These are phyloP conservation scores for Drosophila parvula DNA, from an alignment of 1,140 invertebrate species.

Conservation along the genomic window DNA sequence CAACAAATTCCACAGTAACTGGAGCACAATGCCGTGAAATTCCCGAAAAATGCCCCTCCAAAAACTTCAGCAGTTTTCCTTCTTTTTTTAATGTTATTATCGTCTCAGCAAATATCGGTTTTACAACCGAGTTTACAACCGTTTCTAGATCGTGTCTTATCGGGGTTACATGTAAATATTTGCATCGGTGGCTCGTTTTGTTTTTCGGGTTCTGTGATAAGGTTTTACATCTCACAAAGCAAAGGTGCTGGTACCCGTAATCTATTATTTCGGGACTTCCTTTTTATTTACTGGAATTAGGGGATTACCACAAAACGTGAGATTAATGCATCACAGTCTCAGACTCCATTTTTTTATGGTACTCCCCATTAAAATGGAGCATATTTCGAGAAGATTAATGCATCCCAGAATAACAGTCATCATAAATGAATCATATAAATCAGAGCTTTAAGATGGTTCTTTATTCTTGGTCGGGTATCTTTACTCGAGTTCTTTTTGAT, in stretches of 20 bases:
- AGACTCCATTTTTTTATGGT: neutral
- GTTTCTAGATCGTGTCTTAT: conserved; percentile 47
- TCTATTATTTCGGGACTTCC: neutral
- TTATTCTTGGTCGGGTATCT: neutral
- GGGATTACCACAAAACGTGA: neutral
- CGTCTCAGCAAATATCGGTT: conserved; percentile 35
- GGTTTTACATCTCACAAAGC: conserved; percentile 5
- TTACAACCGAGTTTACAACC: conserved; percentile 16
- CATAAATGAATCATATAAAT: conserved; percentile 11
- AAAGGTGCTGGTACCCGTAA: conserved; percentile 2
- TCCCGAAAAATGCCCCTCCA: conserved; percentile 3
- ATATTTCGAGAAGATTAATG: neutral
- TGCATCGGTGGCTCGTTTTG: conserved; percentile 44
- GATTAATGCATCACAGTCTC: conserved; percentile 7
- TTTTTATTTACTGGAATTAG: neutral
- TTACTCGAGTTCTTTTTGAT: neutral
- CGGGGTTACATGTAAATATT: conserved; percentile 63
- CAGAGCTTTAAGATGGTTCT: neutral
- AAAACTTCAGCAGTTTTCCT: conserved; percentile 6
- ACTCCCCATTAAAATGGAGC: neutral
- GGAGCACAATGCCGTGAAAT: conserved; percentile 27
- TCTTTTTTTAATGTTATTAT: conserved; percentile 14
- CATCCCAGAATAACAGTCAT: neutral
- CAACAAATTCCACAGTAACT: conserved; percentile 25
- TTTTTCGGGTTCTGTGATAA: conserved; percentile 27